Evolutionary conservation across 2,888 invertebrate genomes (phyloP).

Genomic region (Biston stratarius): DNA sequence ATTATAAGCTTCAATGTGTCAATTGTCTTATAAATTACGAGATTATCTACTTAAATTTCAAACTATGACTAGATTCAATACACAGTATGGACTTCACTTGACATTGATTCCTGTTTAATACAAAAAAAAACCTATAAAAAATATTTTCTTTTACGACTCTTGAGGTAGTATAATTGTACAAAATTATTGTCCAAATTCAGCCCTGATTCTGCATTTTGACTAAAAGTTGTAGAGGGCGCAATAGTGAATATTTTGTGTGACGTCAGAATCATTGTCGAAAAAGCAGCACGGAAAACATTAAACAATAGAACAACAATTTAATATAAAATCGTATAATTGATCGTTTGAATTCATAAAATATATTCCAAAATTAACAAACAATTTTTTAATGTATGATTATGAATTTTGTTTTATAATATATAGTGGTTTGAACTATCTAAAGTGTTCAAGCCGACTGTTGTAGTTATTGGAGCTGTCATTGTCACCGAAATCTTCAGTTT

Average conservation of each 20-base stretch:
- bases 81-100: too few species aligned
- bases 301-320: not conserved
- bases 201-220: constrained; percentile 47
- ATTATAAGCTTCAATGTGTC: too few species aligned
- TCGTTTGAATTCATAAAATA: not conserved
- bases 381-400: too few species aligned
- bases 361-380: too few species aligned
- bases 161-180: too few species aligned
- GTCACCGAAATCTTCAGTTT: constrained; percentile 77
- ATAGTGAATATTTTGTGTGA: constrained; percentile 57
- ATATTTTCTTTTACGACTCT: too few species aligned
- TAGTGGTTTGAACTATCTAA: not conserved
- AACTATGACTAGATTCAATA: too few species aligned
- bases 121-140: too few species aligned
- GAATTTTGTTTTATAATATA: not conserved
- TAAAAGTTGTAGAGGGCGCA: constrained; percentile 73
- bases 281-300: constrained; percentile 56
- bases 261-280: constrained; percentile 70
- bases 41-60: too few species aligned
- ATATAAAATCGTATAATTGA: not conserved
- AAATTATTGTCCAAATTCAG: too few species aligned
- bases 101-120: too few species aligned
- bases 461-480: constrained; percentile 59
- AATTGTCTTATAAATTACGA: too few species aligned
- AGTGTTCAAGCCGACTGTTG: constrained; percentile 51